Base-by-base conservation (phyloP, 1,140 invertebrate species). In the Panagrolaimus sp. region DNA sequence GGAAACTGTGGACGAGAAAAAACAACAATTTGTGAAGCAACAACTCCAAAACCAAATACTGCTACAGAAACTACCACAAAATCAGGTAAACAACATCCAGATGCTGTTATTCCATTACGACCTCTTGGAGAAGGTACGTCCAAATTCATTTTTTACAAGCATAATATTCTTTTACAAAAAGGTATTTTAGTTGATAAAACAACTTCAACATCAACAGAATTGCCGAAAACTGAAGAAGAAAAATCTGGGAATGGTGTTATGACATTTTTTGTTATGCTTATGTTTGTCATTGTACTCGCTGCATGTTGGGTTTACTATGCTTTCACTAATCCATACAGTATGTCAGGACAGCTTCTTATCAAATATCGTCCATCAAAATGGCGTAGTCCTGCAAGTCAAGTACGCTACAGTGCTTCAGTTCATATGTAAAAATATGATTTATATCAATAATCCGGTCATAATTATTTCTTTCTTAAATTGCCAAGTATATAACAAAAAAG, bases 281-380 rank as follows among this genome's bases (percentile, higher is more conserved):
- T 90, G 16, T 77, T 90, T 1, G 74, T 90, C n/a, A 46, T 85
- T 9, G 83, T 86, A 27, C 86, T 86, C 51, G 73, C 89, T 9
- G 87, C 85, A 25, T 86, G 87, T 14, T 96, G 93, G 92, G 84
- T 90, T 5, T 85, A 90, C 14, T 98, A 98, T 83, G 96, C 95
- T 16, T 98, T 96, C 84, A 89, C 90, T 73, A 92, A 95, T 85
- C 96, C 95, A 9, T 93, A 96, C 80, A 91, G 92, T 13, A 87
- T 90, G 25, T 95, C 93, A 70, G 96, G 96, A 69, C 93, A 97
- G 84, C 88, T 96, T 78, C 87, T 98, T 47, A 97, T 98, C 76
- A 91, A 92, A 91, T 95, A 94, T 84, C 92, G 93, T 72, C 93
- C 93, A 77, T 92, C 90, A 74, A 90, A 92, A 75, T 96, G 92